phyloP scores from a whole-genome alignment of 2,888 invertebrate genomes.

The Emmelina monodactyla region DNA sequence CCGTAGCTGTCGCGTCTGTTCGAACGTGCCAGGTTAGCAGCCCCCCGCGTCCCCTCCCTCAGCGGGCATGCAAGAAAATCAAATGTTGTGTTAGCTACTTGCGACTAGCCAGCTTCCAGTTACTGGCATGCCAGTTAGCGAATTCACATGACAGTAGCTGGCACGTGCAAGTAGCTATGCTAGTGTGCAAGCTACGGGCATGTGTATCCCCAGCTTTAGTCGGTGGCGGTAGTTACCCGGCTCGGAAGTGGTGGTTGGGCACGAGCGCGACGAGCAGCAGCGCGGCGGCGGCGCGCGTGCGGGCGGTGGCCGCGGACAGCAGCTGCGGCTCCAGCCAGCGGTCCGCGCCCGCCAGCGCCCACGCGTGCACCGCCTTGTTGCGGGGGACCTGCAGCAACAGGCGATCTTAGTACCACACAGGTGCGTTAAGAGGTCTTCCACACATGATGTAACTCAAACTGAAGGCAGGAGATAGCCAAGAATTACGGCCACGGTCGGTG shows the following conservation, averaged over 20 bases:
- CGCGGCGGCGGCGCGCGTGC: slow-evolving; percentile 88
- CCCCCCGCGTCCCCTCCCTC: too few relatives aligned
- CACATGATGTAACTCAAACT: too few relatives aligned
- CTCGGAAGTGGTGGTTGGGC: slow-evolving; percentile 89
- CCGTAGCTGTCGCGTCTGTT: too few relatives aligned
- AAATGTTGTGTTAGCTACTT: too few relatives aligned
- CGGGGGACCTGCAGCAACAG: slow-evolving; percentile 67
- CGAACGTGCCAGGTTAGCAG: too few relatives aligned
- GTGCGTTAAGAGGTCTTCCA: background rate
- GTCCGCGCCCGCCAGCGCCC: slow-evolving; percentile 92
- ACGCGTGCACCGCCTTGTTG: slow-evolving; percentile 89
- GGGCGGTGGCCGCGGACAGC: slow-evolving; percentile 82
- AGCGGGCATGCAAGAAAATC: too few relatives aligned
- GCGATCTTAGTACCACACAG: background rate
- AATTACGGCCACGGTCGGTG: too few relatives aligned
- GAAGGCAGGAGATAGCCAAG: too few relatives aligned
- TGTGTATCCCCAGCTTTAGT: slow-evolving; percentile 67
- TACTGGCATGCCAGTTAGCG: too few relatives aligned
- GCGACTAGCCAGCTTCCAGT: too few relatives aligned
- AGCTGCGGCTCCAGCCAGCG: slow-evolving; percentile 92
- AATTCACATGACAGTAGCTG: too few relatives aligned
- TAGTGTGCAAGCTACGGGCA: slow-evolving; percentile 45
- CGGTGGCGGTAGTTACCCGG: slow-evolving; percentile 78
- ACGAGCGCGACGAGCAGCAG: slow-evolving; percentile 89
- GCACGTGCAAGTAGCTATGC: too few relatives aligned